phyloP scores from a whole-genome alignment of 2,888 invertebrate species.

The Caenorhabditis imperialis region DNA sequence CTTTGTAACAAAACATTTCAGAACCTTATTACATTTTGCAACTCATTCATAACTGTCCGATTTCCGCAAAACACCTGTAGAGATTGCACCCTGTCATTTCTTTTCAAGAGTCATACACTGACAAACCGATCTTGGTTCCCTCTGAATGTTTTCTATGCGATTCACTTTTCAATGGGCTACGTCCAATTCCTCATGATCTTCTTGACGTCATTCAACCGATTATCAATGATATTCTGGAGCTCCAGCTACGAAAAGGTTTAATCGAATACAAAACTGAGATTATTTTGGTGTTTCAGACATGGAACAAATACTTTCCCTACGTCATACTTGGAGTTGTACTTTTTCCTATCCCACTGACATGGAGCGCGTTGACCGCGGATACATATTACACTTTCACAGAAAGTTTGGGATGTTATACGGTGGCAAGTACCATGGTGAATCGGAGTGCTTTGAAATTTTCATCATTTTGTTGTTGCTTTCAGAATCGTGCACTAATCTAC shows the following conservation, averaged over 20 bases:
- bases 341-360: slow-evolving; percentile 1
- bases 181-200: slow-evolving; percentile 7
- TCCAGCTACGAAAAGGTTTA: not conserved
- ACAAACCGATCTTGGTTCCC: not conserved
- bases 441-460: not conserved
- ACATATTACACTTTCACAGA: slow-evolving; percentile 4
- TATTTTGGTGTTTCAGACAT: not conserved
- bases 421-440: not conserved
- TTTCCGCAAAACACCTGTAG: slow-evolving; percentile 13
- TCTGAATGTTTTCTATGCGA: slow-evolving; percentile 3
- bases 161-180: slow-evolving; percentile 7
- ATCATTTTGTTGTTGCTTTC: too few species aligned
- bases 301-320: not conserved
- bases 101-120: not conserved
- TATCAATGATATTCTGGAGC: not conserved
- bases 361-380: not conserved
- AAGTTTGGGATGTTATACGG: not conserved
- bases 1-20: not conserved
- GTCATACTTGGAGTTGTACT: not conserved
- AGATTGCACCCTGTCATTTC: not conserved
- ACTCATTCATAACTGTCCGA: slow-evolving; percentile 9
- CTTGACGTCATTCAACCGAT: slow-evolving; percentile 1
- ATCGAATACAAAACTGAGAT: not conserved
- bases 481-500: not conserved
- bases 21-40: slow-evolving; percentile 8